Percentiles rank a stretch among this genome's conserved stretches.
Evolutionary conservation across 1,140 invertebrate genomes (phyloP).

Genomic region (Drosophila eugracilis): DNA sequence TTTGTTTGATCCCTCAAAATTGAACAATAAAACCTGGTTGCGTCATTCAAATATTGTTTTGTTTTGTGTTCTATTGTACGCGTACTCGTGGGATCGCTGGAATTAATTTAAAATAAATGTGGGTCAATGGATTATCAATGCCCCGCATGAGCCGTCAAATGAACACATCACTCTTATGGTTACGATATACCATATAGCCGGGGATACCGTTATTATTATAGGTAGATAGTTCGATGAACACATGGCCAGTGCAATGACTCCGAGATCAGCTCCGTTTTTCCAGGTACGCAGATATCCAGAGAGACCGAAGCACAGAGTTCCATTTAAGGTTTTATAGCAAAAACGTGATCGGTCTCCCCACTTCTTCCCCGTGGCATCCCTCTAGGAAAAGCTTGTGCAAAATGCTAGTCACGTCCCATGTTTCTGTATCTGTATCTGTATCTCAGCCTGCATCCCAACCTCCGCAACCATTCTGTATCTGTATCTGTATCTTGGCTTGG

Average conservation of each 20-base stretch:
- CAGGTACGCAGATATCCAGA: constrained; percentile 8
- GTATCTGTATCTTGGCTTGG: constrained; percentile 12
- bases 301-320: not conserved
- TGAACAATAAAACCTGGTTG: constrained; percentile 32
- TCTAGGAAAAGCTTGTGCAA: constrained; percentile 24
- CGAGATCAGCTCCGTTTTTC: constrained; percentile 29
- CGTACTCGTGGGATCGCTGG: constrained; percentile 20
- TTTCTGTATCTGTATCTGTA: constrained; percentile 15
- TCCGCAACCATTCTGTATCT: not conserved
- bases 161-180: not conserved
- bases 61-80: constrained; percentile 5
- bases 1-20: constrained; percentile 20
- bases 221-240: constrained; percentile 38
- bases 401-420: constrained; percentile 44
- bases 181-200: not conserved
- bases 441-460: constrained; percentile 8
- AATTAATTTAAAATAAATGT: constrained; percentile 40
- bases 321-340: constrained; percentile 46
- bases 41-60: constrained; percentile 44
- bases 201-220: constrained; percentile 12
- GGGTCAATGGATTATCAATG: constrained; percentile 56
- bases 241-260: constrained; percentile 51
- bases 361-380: not conserved
- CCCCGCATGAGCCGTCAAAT: constrained; percentile 7
- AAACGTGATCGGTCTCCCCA: constrained; percentile 57